Conservation (phyloP, 1,140 invertebrate genomes). For the Vanessa atalanta region DNA sequence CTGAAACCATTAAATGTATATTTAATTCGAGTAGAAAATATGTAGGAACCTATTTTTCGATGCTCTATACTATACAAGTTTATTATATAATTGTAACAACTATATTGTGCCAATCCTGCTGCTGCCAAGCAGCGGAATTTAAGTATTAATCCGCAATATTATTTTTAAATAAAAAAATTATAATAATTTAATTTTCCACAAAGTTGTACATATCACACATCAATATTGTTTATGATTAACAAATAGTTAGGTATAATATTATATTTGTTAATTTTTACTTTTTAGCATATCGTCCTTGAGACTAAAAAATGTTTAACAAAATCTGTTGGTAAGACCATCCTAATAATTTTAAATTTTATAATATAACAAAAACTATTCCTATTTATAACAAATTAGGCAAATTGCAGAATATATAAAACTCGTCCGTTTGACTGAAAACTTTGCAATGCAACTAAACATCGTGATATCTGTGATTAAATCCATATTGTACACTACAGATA, state of each 20-base stretch:
- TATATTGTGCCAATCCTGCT: constrained; percentile 23
- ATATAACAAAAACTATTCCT: background rate
- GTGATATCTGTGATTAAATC: background rate
- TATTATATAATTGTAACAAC: constrained; percentile 20
- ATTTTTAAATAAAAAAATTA: background rate
- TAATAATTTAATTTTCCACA: background rate
- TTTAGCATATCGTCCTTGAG: constrained; percentile 7
- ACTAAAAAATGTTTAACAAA: constrained; percentile 8
- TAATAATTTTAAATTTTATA: constrained; percentile 9
- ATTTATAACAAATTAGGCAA: background rate
- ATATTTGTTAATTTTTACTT: background rate
- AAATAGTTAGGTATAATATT: background rate
- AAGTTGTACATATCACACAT: background rate
- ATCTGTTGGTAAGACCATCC: constrained; percentile 19
- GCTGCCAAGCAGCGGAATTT: constrained; percentile 6
- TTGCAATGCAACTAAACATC: background rate
- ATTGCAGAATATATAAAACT: background rate
- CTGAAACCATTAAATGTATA: constrained; percentile 15
- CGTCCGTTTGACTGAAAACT: background rate
- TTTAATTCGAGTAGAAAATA: constrained; percentile 31
- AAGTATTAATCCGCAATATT: constrained; percentile 30
- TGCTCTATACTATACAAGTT: constrained; percentile 39
- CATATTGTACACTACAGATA: background rate
- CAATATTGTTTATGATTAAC: background rate
- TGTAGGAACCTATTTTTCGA: constrained; percentile 37